These are phyloP conservation scores for Mus spicilegus DNA, from an alignment of 2,113 vertebrate genomes.

Conservation along the genomic window DNA sequence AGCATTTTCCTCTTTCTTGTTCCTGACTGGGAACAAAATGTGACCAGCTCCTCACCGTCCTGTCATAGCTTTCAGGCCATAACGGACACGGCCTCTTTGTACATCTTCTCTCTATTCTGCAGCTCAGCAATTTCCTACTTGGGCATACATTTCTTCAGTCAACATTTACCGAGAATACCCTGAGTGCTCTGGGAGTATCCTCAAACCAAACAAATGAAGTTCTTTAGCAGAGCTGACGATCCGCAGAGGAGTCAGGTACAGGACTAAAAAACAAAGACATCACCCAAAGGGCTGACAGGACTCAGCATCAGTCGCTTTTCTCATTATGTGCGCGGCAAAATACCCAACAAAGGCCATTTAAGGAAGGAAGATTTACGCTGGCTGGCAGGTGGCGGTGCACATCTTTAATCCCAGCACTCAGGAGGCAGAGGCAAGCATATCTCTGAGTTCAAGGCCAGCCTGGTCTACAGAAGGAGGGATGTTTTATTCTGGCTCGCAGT, in stretches of 20 bases:
- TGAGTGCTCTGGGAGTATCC: not conserved
- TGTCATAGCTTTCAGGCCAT: too few relatives aligned
- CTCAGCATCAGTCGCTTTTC: not conserved
- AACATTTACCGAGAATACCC: not conserved
- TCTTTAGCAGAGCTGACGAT: not conserved
- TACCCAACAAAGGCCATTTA: not conserved
- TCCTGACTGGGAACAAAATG: not conserved
- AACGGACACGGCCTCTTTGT: too few relatives aligned
- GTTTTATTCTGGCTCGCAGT: not conserved
- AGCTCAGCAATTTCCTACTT: not conserved
- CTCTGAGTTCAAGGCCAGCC: not conserved
- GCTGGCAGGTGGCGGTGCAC: too few relatives aligned
- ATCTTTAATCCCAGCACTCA: not conserved
- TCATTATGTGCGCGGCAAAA: not conserved
- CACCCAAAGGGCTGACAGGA: too few relatives aligned
- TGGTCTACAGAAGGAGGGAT: not conserved
- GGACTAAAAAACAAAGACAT: not conserved
- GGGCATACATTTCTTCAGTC: not conserved
- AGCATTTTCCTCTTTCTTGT: not conserved
- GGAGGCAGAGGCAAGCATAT: not conserved
- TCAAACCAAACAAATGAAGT: not conserved
- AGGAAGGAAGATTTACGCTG: not conserved
- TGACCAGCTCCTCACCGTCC: not conserved
- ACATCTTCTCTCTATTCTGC: not conserved
- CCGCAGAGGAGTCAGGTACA: not conserved